A percentile compares a stretch with the other conserved stretches of the same genome.
phyloP scores from a whole-genome alignment of 2,797 vertebrate genomes.

The Platalea minor region DNA sequence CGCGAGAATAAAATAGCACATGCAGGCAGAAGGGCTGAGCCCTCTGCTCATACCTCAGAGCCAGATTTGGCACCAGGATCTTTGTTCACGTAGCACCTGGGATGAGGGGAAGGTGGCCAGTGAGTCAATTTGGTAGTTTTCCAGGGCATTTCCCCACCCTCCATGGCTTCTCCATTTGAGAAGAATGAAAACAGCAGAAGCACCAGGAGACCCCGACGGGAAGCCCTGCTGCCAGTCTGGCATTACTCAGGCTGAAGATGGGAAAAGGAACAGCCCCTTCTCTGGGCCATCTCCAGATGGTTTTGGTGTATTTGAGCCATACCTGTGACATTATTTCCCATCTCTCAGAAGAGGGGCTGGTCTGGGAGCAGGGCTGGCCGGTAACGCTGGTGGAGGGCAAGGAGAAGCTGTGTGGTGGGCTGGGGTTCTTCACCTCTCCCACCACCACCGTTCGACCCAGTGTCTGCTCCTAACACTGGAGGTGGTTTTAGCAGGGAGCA shows the following conservation, averaged over 20 bases:
- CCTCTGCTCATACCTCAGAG: neutral
- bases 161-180: neutral
- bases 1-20: neutral
- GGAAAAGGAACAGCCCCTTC: neutral
- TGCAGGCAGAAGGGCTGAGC: neutral
- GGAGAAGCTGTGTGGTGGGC: neutral
- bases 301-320: rapidly evolving
- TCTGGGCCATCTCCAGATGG: neutral
- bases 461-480: neutral
- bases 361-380: neutral
- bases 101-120: neutral
- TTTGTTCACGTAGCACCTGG: neutral
- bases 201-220: rapidly evolving
- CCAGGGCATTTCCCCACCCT: neutral
- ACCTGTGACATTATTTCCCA: neutral
- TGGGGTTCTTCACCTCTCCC: neutral
- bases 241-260: neutral
- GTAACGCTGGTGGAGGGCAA: neutral
- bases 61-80: neutral
- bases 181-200: neutral
- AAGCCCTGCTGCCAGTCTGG: neutral
- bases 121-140: neutral
- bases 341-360: neutral
- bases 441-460: neutral
- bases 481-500: neutral